Base-by-base conservation (phyloP, 2,113 vertebrate species). In the Petaurus breviceps region DNA sequence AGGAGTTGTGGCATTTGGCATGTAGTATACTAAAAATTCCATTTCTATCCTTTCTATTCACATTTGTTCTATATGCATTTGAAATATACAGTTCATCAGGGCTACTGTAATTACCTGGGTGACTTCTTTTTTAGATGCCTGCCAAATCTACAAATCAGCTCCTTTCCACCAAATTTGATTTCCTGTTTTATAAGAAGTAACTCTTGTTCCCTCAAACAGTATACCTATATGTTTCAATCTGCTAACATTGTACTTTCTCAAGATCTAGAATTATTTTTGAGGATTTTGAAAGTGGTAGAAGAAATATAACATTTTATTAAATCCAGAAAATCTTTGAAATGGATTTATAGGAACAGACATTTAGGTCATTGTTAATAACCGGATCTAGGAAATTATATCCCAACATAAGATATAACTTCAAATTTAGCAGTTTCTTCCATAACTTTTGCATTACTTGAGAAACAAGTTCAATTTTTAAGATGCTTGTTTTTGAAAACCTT, bases 311-410 rank as follows among this genome's bases (percentile, higher is more conserved):
- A 90, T 50, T 28, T 50, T 5, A 52, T 92, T 97, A 95, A 28
- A 91, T 90, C 24, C n/a, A 89, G 94, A 93, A 96, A 91, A 77
- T 95, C 31, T 43, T 95, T 89, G 51, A 49, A 77, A 94, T 49
- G 47, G 92, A 97, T 95, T 96, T 93, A 94, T 96, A 97, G 90
- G 28, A 97, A 94, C 46, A 84, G 94, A 61, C 19, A 92, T 91
- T 91, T 61, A 92, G 47, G 51, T 61, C 84, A 28, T 25, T 50
- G 57, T 91, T 92, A 25, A 8, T 52, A 61, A 93, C 51, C 49
- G 92, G 92, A 90, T 84, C 92, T 96, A 97, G 50, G 22, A 31
- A 94, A 52, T 94, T 90, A 37, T 14, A 93, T 94, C 92, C 84
- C n/a, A 91, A 95, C 93, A 94, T 84, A 68, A 93, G 9, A 49